Percentiles rank a stretch among this genome's conserved stretches.
Evolutionary conservation across 2,888 invertebrate genomes (phyloP).

Genomic region (Bimastos eiseni): DNA sequence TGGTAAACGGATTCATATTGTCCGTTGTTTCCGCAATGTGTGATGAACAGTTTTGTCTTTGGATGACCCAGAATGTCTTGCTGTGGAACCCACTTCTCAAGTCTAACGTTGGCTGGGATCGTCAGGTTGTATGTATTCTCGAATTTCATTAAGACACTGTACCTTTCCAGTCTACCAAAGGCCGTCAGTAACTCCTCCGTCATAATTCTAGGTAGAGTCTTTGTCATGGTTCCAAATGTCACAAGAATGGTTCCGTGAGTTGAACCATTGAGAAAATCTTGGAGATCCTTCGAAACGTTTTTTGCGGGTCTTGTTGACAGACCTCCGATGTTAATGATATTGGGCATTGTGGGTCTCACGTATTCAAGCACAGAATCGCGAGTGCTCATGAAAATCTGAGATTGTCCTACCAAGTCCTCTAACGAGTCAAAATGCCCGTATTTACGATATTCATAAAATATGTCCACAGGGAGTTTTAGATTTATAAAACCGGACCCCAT

Average conservation of each 20-base stretch:
- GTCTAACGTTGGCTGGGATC: too few relatives aligned
- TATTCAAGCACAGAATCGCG: slow-evolving; percentile 27
- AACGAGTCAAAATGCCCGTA: slow-evolving; percentile 28
- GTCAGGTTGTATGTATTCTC: too few relatives aligned
- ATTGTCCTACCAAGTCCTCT: slow-evolving; percentile 24
- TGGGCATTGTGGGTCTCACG: slow-evolving; percentile 30
- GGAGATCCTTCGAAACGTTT: background rate
- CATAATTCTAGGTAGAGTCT: background rate
- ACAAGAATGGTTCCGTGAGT: slow-evolving; percentile 2
- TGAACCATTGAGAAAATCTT: slow-evolving; percentile 22
- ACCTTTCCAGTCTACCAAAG: slow-evolving; percentile 27
- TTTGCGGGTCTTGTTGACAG: slow-evolving; percentile 13
- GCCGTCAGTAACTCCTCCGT: background rate
- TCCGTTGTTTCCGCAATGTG: too few relatives aligned
- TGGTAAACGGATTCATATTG: too few relatives aligned
- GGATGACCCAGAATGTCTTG: too few relatives aligned
- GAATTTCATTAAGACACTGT: too few relatives aligned
- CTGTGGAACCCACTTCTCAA: too few relatives aligned
- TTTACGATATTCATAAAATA: slow-evolving; percentile 8
- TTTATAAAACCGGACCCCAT: background rate
- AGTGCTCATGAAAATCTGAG: slow-evolving; percentile 24
- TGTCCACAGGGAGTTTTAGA: background rate
- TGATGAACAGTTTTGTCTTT: too few relatives aligned
- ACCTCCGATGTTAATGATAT: slow-evolving; percentile 31
- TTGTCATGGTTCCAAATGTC: slow-evolving; percentile 32